Evolutionary conservation across 92 coral and sea anemone species (phyloP).

Genomic region (Umimayanthus kanabou): DNA sequence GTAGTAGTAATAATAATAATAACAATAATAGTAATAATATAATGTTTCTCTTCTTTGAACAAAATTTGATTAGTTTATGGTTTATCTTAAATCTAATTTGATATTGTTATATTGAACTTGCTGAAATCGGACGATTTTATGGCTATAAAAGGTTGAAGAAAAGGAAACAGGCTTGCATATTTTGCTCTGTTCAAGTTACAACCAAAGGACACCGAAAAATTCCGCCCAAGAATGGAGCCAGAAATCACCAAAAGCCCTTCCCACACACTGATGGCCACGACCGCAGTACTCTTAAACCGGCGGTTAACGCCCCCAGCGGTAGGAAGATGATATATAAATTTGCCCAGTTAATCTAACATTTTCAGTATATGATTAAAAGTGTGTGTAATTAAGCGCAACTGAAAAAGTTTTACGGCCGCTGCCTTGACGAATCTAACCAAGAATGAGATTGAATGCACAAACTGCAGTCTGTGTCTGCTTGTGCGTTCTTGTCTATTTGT

Average conservation of each 20-base stretch:
- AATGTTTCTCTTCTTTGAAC: too few relatives aligned
- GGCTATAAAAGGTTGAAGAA: not conserved
- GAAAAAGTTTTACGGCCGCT: not conserved
- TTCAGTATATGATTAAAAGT: too few relatives aligned
- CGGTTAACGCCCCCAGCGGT: not conserved
- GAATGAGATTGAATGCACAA: not conserved
- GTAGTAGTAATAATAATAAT: too few relatives aligned
- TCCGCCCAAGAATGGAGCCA: not conserved
- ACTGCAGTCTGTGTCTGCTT: not conserved
- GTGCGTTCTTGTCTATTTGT: not conserved
- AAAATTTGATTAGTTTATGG: not conserved
- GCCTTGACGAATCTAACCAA: not conserved
- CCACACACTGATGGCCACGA: not conserved
- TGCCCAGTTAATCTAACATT: too few relatives aligned
- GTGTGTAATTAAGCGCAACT: too few relatives aligned
- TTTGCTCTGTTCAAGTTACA: not conserved
- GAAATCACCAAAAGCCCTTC: not conserved
- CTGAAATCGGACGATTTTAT: not conserved
- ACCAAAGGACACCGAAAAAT: not conserved
- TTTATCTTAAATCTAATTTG: too few relatives aligned
- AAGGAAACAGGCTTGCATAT: not conserved
- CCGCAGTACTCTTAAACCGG: not conserved
- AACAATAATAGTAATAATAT: too few relatives aligned
- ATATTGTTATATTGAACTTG: too few relatives aligned
- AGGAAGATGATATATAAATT: too few relatives aligned